Evolutionary conservation across 2,113 vertebrate genomes (phyloP).

Genomic region (Oceanodroma tethys): DNA sequence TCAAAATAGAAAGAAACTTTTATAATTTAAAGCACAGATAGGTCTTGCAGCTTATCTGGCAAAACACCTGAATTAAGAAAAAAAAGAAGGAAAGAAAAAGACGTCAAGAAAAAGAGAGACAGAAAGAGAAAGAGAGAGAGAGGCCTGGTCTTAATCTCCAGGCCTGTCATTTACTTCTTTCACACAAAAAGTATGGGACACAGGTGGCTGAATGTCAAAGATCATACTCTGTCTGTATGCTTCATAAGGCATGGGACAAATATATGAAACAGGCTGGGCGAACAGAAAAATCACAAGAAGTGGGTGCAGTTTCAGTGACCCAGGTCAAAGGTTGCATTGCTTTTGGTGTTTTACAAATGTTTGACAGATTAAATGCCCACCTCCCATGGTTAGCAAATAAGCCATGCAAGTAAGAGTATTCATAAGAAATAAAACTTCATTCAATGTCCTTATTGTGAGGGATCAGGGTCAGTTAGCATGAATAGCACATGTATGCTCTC

Average conservation of each 20-base stretch:
- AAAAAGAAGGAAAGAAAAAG: background rate
- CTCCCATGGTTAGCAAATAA: conserved; percentile 65
- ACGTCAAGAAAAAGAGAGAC: rapidly evolving
- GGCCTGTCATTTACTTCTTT: conserved; percentile 72
- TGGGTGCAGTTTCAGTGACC: conserved; percentile 57
- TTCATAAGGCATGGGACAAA: conserved; percentile 60
- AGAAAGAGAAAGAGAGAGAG: background rate
- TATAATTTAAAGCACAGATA: conserved; percentile 1
- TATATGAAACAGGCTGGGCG: conserved; percentile 24
- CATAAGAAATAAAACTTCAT: conserved; percentile 47
- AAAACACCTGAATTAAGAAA: conserved; percentile 46
- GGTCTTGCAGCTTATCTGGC: conserved; percentile 4
- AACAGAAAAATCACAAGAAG: conserved; percentile 53
- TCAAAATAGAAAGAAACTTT: background rate
- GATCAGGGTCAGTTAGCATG: conserved; percentile 21
- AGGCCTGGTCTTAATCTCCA: conserved; percentile 56
- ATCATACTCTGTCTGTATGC: conserved; percentile 61
- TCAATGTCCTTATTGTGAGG: conserved; percentile 19
- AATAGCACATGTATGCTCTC: background rate
- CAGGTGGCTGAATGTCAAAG: conserved; percentile 80
- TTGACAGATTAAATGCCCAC: conserved; percentile 71
- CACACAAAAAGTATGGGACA: conserved; percentile 72
- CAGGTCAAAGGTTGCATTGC: conserved; percentile 64
- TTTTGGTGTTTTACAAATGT: conserved; percentile 73
- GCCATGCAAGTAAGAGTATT: conserved; percentile 32